phyloP scores from a whole-genome alignment of 1,140 invertebrate genomes.

The Cryptotermes secundus region DNA sequence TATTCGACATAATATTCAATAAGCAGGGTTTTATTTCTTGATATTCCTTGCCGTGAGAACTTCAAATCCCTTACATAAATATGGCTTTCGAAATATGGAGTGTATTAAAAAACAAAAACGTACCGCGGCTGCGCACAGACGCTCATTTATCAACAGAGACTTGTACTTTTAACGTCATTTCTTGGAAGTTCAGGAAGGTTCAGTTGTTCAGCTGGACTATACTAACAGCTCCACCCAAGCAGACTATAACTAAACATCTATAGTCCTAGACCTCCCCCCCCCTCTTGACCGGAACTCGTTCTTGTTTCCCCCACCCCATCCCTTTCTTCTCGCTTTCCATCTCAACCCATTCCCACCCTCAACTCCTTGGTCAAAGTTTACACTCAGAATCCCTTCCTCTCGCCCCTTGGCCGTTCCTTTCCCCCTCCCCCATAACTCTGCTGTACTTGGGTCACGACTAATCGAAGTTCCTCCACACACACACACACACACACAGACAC shows the following conservation, averaged over 20 bases:
- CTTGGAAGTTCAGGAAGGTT: conserved; percentile 4
- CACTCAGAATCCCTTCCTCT: not conserved
- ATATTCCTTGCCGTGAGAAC: too few species aligned
- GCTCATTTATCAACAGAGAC: too few species aligned
- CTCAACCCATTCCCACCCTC: not conserved
- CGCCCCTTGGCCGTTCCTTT: too few species aligned
- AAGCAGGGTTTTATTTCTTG: too few species aligned
- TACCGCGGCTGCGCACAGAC: too few species aligned
- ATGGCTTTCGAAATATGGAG: too few species aligned
- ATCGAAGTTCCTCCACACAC: conserved; percentile 10
- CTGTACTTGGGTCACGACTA: not conserved
- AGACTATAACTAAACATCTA: conserved; percentile 6
- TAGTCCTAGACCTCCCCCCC: not conserved
- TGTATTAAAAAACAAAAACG: too few species aligned
- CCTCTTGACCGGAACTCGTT: not conserved
- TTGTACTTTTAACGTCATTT: not conserved
- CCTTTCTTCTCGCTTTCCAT: not conserved
- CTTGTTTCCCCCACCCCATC: not conserved
- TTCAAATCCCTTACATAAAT: too few species aligned
- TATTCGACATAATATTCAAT: too few species aligned
- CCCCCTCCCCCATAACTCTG: not conserved
- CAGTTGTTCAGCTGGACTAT: not conserved
- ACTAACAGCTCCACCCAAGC: not conserved
- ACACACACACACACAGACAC: too few species aligned
- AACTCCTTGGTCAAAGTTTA: conserved; percentile 19